These are phyloP conservation scores for Ctenosaura bakeri DNA, from an alignment of 2,797 vertebrate genomes.

Conservation along the genomic window DNA sequence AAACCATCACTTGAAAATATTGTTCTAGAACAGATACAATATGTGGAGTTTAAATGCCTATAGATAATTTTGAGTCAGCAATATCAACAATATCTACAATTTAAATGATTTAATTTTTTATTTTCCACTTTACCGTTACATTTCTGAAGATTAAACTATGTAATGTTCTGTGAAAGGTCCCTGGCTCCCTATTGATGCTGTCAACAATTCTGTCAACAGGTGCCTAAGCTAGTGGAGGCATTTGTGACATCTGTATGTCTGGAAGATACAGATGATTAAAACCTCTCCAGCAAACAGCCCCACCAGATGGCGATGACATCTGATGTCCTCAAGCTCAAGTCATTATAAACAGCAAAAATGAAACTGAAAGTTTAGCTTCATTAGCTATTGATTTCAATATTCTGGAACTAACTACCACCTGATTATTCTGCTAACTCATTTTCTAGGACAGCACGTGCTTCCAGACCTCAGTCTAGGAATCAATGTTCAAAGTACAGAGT, in stretches of 20 bases:
- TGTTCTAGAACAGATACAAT: neutral
- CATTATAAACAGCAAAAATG: neutral
- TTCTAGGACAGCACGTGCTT: neutral
- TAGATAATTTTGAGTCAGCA: conserved; percentile 32
- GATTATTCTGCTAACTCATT: neutral
- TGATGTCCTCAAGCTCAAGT: conserved; percentile 8
- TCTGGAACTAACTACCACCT: neutral
- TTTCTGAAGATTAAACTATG: conserved; percentile 11
- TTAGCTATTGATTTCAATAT: neutral
- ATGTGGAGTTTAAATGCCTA: neutral
- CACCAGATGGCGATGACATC: conserved; percentile 23
- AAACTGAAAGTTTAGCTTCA: conserved; percentile 12
- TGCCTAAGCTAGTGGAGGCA: neutral
- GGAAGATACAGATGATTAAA: conserved; percentile 16
- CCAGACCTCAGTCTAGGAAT: neutral
- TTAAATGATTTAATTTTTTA: neutral
- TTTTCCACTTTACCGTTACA: conserved; percentile 12
- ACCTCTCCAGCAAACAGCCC: conserved; percentile 22
- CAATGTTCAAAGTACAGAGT: neutral
- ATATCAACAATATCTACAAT: accelerated
- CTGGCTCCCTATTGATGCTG: neutral
- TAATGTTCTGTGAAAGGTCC: neutral
- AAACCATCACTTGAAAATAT: conserved; percentile 14
- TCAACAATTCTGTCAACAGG: conserved; percentile 6
- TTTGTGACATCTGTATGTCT: neutral